phyloP scores from a whole-genome alignment of 2,797 vertebrate genomes.

The Enteromius radiatus region DNA sequence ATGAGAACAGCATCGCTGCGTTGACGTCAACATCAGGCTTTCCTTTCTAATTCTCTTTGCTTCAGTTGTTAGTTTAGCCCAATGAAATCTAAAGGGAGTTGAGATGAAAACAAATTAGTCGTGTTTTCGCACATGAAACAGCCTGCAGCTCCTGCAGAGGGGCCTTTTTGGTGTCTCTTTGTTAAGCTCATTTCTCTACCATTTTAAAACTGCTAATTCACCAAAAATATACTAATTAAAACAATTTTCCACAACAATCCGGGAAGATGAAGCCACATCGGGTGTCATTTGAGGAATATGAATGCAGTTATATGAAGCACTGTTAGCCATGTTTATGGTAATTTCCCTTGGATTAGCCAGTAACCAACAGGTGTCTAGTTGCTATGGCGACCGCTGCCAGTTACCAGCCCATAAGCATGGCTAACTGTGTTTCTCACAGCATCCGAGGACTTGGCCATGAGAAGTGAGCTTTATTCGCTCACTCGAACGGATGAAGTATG shows the following conservation, averaged over 20 bases:
- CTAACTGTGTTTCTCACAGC: conserved; percentile 48
- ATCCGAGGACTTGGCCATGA: conserved; percentile 18
- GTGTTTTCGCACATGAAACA: conserved; percentile 13
- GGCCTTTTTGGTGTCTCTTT: conserved; percentile 31
- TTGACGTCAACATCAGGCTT: conserved; percentile 40
- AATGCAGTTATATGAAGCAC: conserved; percentile 12
- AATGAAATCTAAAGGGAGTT: conserved; percentile 27
- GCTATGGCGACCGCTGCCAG: conserved; percentile 35
- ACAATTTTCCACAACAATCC: conserved; percentile 16
- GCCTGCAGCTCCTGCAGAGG: conserved; percentile 10
- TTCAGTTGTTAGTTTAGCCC: conserved; percentile 33
- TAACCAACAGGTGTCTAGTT: conserved; percentile 49
- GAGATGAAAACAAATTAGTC: conserved; percentile 40
- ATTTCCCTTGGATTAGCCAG: conserved; percentile 46
- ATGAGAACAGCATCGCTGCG: conserved; percentile 10
- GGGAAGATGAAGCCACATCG: conserved; percentile 3
- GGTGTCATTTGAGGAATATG: conserved; percentile 20
- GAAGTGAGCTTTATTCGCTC: background rate
- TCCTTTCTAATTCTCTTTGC: conserved; percentile 38
- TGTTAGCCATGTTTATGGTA: conserved; percentile 43
- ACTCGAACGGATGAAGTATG: conserved; percentile 7
- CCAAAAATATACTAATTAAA: conserved; percentile 31
- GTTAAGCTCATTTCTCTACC: conserved; percentile 20
- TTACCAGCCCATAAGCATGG: conserved; percentile 44
- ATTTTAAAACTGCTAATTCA: conserved; percentile 29